phyloP scores from a whole-genome alignment of 2,113 vertebrate genomes.

The Ptychochromis oligacanthus region DNA sequence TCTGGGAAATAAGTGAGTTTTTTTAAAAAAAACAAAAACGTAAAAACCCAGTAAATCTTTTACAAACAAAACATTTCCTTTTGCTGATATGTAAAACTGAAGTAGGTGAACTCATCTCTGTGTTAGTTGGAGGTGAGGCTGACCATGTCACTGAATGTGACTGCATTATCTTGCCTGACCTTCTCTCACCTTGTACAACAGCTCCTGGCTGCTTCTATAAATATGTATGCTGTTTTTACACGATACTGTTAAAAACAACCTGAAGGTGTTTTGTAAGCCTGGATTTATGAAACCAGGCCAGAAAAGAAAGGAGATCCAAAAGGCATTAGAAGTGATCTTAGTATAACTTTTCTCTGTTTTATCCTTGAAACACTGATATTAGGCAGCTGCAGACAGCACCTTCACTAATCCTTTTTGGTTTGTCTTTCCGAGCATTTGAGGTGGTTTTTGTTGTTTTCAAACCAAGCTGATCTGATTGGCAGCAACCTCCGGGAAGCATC shows the following conservation, averaged over 20 bases:
- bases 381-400: neutral
- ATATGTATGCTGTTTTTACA: neutral
- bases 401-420: slow-evolving; percentile 21
- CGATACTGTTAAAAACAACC: neutral
- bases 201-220: neutral
- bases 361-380: slow-evolving; percentile 16
- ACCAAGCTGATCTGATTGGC: slow-evolving; percentile 39
- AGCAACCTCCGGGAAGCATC: slow-evolving; percentile 8
- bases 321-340: slow-evolving; percentile 22
- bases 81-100: neutral
- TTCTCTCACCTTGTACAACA: neutral
- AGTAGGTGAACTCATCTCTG: neutral
- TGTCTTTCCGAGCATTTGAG: slow-evolving; percentile 1
- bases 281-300: neutral
- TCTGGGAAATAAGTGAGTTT: no score
- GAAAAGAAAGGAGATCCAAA: neutral
- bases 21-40: no score
- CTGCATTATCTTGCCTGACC: neutral
- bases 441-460: slow-evolving; percentile 25
- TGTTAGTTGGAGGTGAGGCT: neutral
- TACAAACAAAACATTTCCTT: neutral
- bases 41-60: neutral
- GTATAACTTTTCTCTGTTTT: neutral
- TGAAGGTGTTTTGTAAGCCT: neutral
- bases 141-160: neutral